Conservation (phyloP, 2,888 invertebrate genomes). For the Nebria brevicollis region DNA sequence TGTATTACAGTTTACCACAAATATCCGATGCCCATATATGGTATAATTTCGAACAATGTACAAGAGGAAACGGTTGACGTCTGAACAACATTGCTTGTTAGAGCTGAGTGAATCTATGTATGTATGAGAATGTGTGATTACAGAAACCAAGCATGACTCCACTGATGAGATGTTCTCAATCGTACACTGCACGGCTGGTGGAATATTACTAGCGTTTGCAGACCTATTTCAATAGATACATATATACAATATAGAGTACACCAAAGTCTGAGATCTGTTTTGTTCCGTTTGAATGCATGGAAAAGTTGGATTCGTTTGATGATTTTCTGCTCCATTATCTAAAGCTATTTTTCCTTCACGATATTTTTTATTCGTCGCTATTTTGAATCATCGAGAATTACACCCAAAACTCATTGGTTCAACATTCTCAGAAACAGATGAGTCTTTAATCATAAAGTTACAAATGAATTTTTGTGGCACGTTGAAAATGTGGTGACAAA, state of each 20-base stretch:
- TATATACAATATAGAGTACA: background rate
- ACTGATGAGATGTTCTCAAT: slow-evolving; percentile 23
- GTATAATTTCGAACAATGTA: too few relatives aligned
- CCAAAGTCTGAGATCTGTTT: background rate
- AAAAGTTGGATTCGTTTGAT: slow-evolving; percentile 11
- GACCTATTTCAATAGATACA: background rate
- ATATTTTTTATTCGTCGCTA: background rate
- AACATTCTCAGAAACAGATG: background rate
- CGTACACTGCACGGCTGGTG: background rate
- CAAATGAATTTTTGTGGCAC: background rate
- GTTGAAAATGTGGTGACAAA: background rate
- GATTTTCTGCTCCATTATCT: slow-evolving; percentile 2
- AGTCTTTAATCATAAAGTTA: background rate
- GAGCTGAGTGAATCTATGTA: too few relatives aligned
- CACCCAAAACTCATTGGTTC: too few relatives aligned
- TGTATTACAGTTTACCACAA: too few relatives aligned
- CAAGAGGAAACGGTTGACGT: too few relatives aligned
- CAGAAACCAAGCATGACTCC: slow-evolving; percentile 10
- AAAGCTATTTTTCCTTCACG: slow-evolving; percentile 2
- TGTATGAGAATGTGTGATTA: slow-evolving; percentile 16
- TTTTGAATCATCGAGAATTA: background rate
- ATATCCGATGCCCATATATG: too few relatives aligned
- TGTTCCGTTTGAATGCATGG: background rate
- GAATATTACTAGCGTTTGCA: slow-evolving; percentile 9
- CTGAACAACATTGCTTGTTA: too few relatives aligned